These are phyloP conservation scores for Salvator merianae DNA, from an alignment of 2,113 vertebrate genomes.

Conservation along the genomic window DNA sequence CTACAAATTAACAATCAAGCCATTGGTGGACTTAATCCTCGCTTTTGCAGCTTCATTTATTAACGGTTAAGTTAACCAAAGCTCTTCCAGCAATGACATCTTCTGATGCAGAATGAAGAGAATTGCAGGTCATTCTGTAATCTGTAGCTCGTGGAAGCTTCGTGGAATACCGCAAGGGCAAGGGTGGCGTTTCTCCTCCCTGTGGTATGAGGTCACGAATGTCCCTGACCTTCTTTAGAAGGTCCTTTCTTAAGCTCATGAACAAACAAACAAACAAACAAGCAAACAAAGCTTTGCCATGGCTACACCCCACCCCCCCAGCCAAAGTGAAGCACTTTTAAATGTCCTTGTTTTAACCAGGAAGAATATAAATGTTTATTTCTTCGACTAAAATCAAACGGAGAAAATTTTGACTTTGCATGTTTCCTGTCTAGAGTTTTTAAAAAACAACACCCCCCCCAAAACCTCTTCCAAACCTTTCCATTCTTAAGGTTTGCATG, in stretches of 20 bases:
- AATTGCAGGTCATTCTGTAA: background rate
- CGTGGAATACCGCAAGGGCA: slow-evolving; percentile 54
- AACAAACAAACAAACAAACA: background rate
- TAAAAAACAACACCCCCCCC: no score
- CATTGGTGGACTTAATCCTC: background rate
- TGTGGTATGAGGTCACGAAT: slow-evolving; percentile 36
- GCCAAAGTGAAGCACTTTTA: background rate
- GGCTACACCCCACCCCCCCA: background rate
- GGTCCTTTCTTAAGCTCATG: background rate
- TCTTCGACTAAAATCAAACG: background rate
- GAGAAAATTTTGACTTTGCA: background rate
- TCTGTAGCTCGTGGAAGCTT: background rate
- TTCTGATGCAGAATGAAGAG: background rate
- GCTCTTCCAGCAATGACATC: background rate
- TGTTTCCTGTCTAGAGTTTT: background rate
- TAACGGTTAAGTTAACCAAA: no score
- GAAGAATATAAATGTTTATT: background rate
- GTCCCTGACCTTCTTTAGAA: slow-evolving; percentile 47
- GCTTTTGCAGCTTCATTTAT: background rate
- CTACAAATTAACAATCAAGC: background rate
- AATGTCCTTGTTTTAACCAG: background rate
- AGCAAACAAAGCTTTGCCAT: no score
- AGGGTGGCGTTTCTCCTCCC: slow-evolving; percentile 34
- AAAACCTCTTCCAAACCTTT: background rate
- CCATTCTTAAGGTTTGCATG: slow-evolving; percentile 21